Evolutionary conservation across 2,797 vertebrate genomes (phyloP).

Genomic region (Mormyrops boulengeri): DNA sequence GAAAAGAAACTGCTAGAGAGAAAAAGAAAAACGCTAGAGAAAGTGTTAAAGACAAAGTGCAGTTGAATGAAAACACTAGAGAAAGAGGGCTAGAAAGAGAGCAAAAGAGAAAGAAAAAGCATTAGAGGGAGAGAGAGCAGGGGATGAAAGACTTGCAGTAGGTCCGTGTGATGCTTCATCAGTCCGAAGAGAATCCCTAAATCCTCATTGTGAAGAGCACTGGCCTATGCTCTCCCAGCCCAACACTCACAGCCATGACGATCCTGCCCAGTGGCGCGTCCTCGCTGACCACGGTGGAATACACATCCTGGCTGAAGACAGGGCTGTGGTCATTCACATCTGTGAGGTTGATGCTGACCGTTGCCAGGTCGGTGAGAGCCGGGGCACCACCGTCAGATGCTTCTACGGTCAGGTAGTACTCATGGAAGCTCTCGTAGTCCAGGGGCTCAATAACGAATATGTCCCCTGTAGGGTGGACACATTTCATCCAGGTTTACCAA

Average conservation of each 20-base stretch:
- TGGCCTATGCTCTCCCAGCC: not conserved
- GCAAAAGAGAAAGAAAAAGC: not conserved
- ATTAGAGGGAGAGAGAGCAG: not conserved
- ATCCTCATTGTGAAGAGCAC: not conserved
- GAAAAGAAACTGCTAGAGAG: not conserved
- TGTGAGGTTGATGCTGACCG: constrained; percentile 87
- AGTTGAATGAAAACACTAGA: not conserved
- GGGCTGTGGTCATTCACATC: constrained; percentile 92
- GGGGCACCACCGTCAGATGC: constrained; percentile 87
- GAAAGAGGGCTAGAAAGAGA: not conserved
- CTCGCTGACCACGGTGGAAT: constrained; percentile 84
- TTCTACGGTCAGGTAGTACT: constrained; percentile 90
- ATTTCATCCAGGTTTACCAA: not conserved
- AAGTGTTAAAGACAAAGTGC: not conserved
- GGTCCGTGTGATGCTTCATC: not conserved
- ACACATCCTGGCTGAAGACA: constrained; percentile 80
- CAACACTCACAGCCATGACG: constrained; percentile 66
- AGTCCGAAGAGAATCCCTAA: not conserved
- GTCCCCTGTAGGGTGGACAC: constrained; percentile 61
- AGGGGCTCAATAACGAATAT: constrained; percentile 82
- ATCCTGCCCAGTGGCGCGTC: constrained; percentile 77
- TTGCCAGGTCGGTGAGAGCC: constrained; percentile 83
- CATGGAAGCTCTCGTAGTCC: constrained; percentile 85
- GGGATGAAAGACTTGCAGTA: not conserved
- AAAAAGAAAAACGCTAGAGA: not conserved